These are phyloP conservation scores for Polydrusus tereticollis DNA, from an alignment of 2,888 invertebrate species.

Conservation along the genomic window DNA sequence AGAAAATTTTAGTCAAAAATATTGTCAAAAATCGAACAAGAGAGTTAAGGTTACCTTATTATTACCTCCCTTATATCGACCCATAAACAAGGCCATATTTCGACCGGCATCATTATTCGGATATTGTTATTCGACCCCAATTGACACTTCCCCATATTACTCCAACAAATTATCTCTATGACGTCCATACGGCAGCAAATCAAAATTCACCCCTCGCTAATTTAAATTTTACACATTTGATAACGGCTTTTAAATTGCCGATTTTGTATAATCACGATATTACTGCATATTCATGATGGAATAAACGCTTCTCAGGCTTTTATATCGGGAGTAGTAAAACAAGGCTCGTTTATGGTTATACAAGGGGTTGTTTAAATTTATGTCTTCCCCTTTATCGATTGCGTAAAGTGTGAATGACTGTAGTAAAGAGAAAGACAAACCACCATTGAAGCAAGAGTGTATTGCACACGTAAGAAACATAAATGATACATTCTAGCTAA, in stretches of 20 bases:
- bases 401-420: too few species aligned
- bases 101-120: too few species aligned
- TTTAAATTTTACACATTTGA: slow-evolving; percentile 17
- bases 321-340: background rate
- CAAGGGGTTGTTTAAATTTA: background rate
- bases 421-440: too few species aligned
- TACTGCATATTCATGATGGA: slow-evolving; percentile 26
- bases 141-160: slow-evolving; percentile 7
- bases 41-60: too few species aligned
- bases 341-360: background rate
- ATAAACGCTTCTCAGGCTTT: background rate
- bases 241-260: slow-evolving; percentile 1
- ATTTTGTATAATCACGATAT: slow-evolving; percentile 17
- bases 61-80: too few species aligned
- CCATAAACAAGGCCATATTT: too few species aligned
- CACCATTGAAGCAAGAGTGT: too few species aligned
- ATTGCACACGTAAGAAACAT: too few species aligned
- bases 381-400: too few species aligned
- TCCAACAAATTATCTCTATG: background rate
- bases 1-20: too few species aligned
- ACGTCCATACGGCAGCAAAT: background rate
- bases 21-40: too few species aligned
- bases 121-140: background rate
- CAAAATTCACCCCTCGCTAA: slow-evolving; percentile 13
- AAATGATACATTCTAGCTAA: too few species aligned